phyloP scores from a whole-genome alignment of 1,140 invertebrate genomes.

The Antheraea pernyi region DNA sequence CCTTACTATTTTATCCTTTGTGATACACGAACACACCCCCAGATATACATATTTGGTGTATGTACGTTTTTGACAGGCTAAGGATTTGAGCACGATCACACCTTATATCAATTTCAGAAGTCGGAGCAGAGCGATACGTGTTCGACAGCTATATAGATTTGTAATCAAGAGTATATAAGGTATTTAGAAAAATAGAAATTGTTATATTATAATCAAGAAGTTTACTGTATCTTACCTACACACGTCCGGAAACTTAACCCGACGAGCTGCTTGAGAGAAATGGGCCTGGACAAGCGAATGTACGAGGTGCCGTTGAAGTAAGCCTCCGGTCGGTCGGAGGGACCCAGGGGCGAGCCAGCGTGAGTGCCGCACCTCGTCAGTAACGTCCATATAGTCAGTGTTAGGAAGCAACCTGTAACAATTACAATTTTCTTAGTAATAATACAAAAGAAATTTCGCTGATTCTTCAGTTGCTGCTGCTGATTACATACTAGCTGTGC shows the following conservation, averaged over 20 bases:
- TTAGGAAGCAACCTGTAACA: conserved; percentile 45
- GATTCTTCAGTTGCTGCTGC: too few relatives aligned
- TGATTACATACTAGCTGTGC: too few relatives aligned
- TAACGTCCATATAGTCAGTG: conserved; percentile 28
- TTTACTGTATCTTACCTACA: conserved; percentile 75
- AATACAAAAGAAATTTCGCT: too few relatives aligned
- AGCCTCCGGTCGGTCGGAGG: conserved; percentile 84
- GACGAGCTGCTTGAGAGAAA: conserved; percentile 87
- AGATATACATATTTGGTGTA: too few relatives aligned
- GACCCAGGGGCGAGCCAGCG: conserved; percentile 80
- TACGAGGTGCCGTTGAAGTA: conserved; percentile 90
- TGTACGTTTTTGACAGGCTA: too few relatives aligned
- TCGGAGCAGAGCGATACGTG: too few relatives aligned
- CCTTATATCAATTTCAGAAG: too few relatives aligned
- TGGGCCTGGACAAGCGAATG: conserved; percentile 83
- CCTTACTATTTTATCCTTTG: too few relatives aligned
- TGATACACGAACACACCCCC: too few relatives aligned
- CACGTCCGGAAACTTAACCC: conserved; percentile 91
- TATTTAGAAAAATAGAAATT: too few relatives aligned
- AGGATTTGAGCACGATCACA: too few relatives aligned
- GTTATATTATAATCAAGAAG: not conserved
- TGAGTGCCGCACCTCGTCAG: conserved; percentile 37
- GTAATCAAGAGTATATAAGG: not conserved
- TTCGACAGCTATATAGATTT: not conserved
- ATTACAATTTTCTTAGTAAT: not conserved